Evolutionary conservation across 1,140 invertebrate species (phyloP).

Genomic region (Pentalonia nigronervosa): DNA sequence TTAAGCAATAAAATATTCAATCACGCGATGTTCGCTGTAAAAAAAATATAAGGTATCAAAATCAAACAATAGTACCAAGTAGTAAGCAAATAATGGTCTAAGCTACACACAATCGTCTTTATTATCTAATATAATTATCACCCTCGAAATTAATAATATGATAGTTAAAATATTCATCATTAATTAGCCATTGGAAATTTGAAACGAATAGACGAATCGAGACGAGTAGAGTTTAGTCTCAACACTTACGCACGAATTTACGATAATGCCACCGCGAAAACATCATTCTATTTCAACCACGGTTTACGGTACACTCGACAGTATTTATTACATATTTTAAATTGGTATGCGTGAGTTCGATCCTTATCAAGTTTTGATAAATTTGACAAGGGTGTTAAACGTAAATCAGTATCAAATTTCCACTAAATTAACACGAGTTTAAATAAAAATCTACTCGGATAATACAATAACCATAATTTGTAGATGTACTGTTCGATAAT

Average conservation of each 20-base stretch:
- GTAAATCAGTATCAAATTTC: neutral
- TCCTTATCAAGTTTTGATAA: neutral
- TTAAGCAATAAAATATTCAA: neutral
- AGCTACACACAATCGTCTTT: too few relatives aligned
- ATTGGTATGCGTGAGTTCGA: neutral
- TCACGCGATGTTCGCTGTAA: neutral
- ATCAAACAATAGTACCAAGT: too few relatives aligned
- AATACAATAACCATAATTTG: neutral
- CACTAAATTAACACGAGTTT: neutral
- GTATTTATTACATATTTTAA: neutral
- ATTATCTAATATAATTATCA: neutral
- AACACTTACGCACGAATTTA: neutral
- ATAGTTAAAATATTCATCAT: neutral
- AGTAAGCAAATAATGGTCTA: too few relatives aligned
- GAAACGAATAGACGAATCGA: too few relatives aligned
- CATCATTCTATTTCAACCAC: neutral
- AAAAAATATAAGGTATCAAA: neutral
- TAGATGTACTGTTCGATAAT: neutral
- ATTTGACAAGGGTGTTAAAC: conserved; percentile 1
- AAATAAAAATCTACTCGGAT: neutral
- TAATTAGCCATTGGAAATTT: neutral
- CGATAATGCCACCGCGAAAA: neutral
- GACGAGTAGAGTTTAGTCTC: neutral
- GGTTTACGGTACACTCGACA: neutral
- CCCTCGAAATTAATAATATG: neutral